Base-by-base conservation (phyloP, 2,113 vertebrate species). In the Nansenia antarctica region DNA sequence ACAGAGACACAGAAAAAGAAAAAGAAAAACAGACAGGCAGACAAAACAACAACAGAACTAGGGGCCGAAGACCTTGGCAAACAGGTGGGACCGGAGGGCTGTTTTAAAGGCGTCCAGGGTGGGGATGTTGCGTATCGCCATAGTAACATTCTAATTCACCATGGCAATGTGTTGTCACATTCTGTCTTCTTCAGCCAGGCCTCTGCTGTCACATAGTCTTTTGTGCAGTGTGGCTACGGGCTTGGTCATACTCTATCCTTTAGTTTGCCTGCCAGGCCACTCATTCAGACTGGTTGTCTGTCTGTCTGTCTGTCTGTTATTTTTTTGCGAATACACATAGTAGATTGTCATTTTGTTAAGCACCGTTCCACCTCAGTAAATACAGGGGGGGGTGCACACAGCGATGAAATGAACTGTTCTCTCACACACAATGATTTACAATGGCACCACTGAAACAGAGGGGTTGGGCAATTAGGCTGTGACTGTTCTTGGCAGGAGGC, bases 391-490 rank as follows among this genome's bases (percentile, higher is more conserved):
- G 82, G 74, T 70, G 20, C 45, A 49, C 20, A 83, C 54, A 3
- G 74, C 78, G 72, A 82, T 86, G 85, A 87, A n/a, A 90, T 89
- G 74, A 78, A 76, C 82, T 85, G 79, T 84, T 78, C 81, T 83
- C 78, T 31, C 31, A 39, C 73, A 83, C 69, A 93, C 87, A 92
- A 91, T 88, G 80, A 86, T 82, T 78, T 66, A 88, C 85, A 91
- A 86, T 85, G 79, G 80, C 83, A 90, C 85, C 90, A 87, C 84
- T 89, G 89, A 80, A 85, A 77, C 81, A 83, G 83, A 88, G 85
- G 89, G 87, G n/a, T 87, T 85, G 80, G 86, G 87, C 88, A 91
- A 89, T 89, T 91, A 93, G 90, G 84, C 86, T 88, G 86, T 90
- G 88, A 90, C 86, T 91, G 85, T 81, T 72, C 65, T 83, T 92